These are phyloP conservation scores for Clivina fossor DNA, from an alignment of 2,888 invertebrate genomes.

Conservation along the genomic window DNA sequence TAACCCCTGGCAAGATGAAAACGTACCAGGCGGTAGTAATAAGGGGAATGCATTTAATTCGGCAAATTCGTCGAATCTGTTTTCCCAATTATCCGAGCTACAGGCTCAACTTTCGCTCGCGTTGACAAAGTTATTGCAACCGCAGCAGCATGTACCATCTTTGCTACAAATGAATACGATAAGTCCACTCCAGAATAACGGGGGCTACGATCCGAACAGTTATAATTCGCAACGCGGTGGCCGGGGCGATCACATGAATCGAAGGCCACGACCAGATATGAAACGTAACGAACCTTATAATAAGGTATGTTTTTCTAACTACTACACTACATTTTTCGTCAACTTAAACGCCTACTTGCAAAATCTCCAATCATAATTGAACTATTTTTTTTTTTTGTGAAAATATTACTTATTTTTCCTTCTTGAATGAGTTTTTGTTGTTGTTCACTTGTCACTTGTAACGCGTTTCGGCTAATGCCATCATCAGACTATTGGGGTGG, in stretches of 20 bases:
- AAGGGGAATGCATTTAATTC: conserved; percentile 47
- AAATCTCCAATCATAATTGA: too few relatives aligned
- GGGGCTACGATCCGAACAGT: conserved; percentile 12
- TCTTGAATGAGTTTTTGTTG: too few relatives aligned
- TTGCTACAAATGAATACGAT: conserved; percentile 53
- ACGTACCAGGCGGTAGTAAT: conserved; percentile 24
- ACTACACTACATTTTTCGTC: too few relatives aligned
- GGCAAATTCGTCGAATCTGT: conserved; percentile 44
- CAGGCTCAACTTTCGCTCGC: conserved; percentile 76
- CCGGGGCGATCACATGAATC: conserved; percentile 11
- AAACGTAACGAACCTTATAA: conserved; percentile 33
- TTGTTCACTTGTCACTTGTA: too few relatives aligned
- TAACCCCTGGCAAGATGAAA: conserved; percentile 50
- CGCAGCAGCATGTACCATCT: conserved; percentile 52
- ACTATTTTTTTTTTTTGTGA: too few relatives aligned
- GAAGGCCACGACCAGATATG: conserved; percentile 22
- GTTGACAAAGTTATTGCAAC: conserved; percentile 52
- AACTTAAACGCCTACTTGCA: too few relatives aligned
- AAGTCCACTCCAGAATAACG: conserved; percentile 21
- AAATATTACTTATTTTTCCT: too few relatives aligned
- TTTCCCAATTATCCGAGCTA: conserved; percentile 54
- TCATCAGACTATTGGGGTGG: too few relatives aligned
- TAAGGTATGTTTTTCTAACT: conserved; percentile 33
- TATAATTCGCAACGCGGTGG: conserved; percentile 24
- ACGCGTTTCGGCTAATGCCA: too few relatives aligned